phyloP scores from a whole-genome alignment of 2,113 vertebrate species.

The Corythoichthys haematopterus region DNA sequence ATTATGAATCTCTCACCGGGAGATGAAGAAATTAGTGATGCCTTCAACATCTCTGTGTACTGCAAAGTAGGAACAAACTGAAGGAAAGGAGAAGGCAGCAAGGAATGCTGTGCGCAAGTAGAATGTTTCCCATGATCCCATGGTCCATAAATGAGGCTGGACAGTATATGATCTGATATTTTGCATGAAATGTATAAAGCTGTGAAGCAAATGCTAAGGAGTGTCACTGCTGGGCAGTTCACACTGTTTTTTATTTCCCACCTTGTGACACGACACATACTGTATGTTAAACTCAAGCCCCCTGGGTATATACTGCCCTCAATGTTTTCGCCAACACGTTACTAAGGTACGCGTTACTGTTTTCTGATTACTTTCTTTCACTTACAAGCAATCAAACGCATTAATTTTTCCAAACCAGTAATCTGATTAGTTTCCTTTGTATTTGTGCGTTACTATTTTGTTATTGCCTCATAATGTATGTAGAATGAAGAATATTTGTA shows the following conservation, averaged over 20 bases:
- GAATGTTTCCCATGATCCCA: slow-evolving; percentile 51
- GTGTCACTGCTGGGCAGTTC: slow-evolving; percentile 25
- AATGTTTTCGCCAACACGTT: neutral
- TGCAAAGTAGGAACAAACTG: slow-evolving; percentile 47
- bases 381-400: too few relatives aligned
- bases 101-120: slow-evolving; percentile 30
- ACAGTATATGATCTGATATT: slow-evolving; percentile 41
- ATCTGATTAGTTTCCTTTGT: too few relatives aligned
- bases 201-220: slow-evolving; percentile 32
- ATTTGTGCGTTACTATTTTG: too few relatives aligned
- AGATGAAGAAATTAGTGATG: slow-evolving; percentile 35
- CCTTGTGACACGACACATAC: neutral
- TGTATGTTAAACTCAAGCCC: neutral
- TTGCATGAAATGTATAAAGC: slow-evolving; percentile 30
- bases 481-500: too few relatives aligned
- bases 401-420: too few relatives aligned
- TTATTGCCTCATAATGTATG: too few relatives aligned
- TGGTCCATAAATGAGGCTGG: slow-evolving; percentile 37
- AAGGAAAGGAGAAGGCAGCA: neutral
- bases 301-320: neutral
- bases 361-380: too few relatives aligned
- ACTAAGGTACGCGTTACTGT: too few relatives aligned
- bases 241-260: neutral
- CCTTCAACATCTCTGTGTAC: slow-evolving; percentile 50
- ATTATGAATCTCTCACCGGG: neutral